Evolutionary conservation across 2,888 invertebrate species (phyloP), one percentile per base, ranked within the genome.

Genomic region (Latrodectus elegans): DNA sequence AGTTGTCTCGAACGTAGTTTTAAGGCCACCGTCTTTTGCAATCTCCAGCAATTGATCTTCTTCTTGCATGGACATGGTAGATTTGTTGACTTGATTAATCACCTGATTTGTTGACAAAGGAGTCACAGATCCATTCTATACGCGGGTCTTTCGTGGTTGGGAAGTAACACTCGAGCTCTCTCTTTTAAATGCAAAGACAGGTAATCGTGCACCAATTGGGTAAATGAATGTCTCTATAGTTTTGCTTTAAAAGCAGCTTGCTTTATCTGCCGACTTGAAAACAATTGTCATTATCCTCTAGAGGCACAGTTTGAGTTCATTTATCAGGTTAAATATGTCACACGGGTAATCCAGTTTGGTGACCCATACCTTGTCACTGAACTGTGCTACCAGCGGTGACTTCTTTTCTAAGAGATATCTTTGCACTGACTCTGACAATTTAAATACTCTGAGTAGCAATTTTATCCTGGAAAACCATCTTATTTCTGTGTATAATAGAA

Each of bases 171-270:
- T 75, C 67, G 65, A 49, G 8, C 55, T 73, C 51, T 15, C 55
- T 73, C 51, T 15, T 80, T 74, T 1, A 8, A 77, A 49, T 65
- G 73, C 67, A 74, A 82, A 75, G 8, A 67, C 10, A 74, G 82
- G 52, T 75, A 67, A 87, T 87, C 49, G 68, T 82, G 76, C 82
- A 82, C 81, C 51, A 75, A 75, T 55, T 76, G 67, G 76, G 55
- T 81, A 64, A 81, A 64, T 84, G 60, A 68, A 65, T 15, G 68
- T 17, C n/a, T n/a, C n/a, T 70, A 70, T 26, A 79, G 51, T 70
- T 70, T 71, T 38, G 55, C 79, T 79, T 70, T 70, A 79, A 71
- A 80, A 72, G 76, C 65, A 65, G 64, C 49, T 22, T 76, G 67
- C 64, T 65, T 65, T 76, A 67, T 76, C 76, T 75, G 60, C 65